A percentile compares a stretch with the other conserved stretches of the same genome.
phyloP scores from a whole-genome alignment of 2,888 invertebrate species.

The Athalia cordata region DNA sequence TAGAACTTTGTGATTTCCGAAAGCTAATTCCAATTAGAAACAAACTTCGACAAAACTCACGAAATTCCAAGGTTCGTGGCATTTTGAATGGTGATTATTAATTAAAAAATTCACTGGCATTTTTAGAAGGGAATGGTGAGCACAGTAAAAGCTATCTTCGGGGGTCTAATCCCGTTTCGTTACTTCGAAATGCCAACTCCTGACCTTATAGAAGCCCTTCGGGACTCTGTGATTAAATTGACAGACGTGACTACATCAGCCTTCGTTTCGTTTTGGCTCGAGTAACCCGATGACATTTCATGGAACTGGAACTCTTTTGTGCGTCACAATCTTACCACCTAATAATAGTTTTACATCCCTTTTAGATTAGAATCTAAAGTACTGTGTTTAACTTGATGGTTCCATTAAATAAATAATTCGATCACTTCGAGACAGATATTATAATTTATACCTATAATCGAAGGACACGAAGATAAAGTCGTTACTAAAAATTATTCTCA shows the following conservation, averaged over 20 bases:
- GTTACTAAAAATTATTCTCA: slow-evolving; percentile 8
- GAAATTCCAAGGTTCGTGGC: background rate
- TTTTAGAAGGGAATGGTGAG: slow-evolving; percentile 33
- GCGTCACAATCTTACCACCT: background rate
- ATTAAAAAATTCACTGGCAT: slow-evolving; percentile 34
- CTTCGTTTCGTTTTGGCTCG: slow-evolving; percentile 13
- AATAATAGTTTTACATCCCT: background rate
- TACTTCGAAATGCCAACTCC: slow-evolving; percentile 57
- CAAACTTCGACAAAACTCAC: too few relatives aligned
- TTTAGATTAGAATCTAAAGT: background rate
- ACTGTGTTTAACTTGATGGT: too few relatives aligned
- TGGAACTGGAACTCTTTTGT: slow-evolving; percentile 9
- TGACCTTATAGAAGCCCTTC: slow-evolving; percentile 62
- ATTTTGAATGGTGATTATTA: slow-evolving; percentile 9
- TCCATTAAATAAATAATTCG: too few relatives aligned
- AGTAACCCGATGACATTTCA: slow-evolving; percentile 37
- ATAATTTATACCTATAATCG: too few relatives aligned
- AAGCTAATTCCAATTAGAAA: too few relatives aligned
- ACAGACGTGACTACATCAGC: slow-evolving; percentile 46
- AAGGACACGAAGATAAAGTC: background rate
- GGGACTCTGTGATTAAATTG: slow-evolving; percentile 65
- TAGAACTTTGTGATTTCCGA: too few relatives aligned
- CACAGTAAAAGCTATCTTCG: slow-evolving; percentile 22
- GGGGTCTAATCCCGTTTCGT: slow-evolving; percentile 34
- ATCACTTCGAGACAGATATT: too few relatives aligned